phyloP scores from a whole-genome alignment of 2,797 vertebrate genomes.

The Euphonia xanthogaster region DNA sequence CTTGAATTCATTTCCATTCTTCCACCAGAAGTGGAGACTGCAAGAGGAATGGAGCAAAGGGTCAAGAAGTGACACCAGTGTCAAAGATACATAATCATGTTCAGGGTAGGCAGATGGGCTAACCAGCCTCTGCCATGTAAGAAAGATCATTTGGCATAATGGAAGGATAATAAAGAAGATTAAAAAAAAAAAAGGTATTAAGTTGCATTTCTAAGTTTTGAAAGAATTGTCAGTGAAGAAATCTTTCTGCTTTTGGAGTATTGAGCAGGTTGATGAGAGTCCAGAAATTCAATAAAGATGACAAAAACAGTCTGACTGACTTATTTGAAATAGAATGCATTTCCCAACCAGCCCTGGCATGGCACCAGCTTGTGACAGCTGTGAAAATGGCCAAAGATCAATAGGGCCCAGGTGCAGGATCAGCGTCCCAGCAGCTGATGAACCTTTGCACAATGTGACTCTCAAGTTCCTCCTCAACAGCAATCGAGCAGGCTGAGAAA shows the following conservation, averaged over 20 bases:
- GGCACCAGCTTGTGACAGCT: background rate
- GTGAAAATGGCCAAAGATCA: constrained; percentile 36
- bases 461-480: background rate
- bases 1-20: background rate
- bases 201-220: background rate
- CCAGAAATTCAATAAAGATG: background rate
- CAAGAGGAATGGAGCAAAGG: background rate
- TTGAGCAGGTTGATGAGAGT: background rate
- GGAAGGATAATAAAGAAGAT: background rate
- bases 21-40: background rate
- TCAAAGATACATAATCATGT: background rate
- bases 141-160: background rate
- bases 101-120: background rate
- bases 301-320: background rate
- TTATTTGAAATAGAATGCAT: background rate
- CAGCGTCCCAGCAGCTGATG: constrained; percentile 20
- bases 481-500: background rate
- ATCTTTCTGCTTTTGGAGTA: background rate
- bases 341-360: background rate
- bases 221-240: background rate
- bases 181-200: background rate
- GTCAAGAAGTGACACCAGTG: background rate
- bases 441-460: background rate
- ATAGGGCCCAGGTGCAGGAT: background rate
- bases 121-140: background rate